These are phyloP conservation scores for Hydrocynus forskahlii DNA, from an alignment of 2,797 vertebrate species.

Conservation along the genomic window DNA sequence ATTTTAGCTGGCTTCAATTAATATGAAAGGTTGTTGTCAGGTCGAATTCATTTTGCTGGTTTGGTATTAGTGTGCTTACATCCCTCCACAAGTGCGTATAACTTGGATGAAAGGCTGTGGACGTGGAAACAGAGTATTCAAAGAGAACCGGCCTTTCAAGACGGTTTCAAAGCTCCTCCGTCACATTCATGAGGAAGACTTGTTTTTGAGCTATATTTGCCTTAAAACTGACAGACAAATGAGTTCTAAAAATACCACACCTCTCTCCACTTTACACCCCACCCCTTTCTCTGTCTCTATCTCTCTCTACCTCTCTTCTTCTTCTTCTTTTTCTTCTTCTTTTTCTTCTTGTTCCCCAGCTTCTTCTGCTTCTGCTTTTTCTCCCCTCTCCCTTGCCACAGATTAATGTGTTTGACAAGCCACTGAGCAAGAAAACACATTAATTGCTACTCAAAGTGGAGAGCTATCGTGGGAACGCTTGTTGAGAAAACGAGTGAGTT, in stretches of 20 bases:
- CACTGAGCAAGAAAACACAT: conserved; percentile 80
- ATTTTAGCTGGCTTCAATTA: neutral
- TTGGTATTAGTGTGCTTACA: neutral
- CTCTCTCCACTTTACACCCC: conserved; percentile 13
- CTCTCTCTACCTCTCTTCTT: neutral
- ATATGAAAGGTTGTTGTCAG: neutral
- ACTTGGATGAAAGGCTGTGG: neutral
- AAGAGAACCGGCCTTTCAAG: neutral
- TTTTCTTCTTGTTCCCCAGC: neutral
- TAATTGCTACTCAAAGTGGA: conserved; percentile 80
- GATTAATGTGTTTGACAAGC: conserved; percentile 80
- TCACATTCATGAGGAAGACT: neutral
- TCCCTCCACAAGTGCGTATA: neutral
- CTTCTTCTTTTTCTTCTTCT: conserved; percentile 19
- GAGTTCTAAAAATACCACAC: conserved; percentile 33
- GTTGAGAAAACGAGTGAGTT: conserved; percentile 71
- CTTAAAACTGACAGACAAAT: conserved; percentile 39
- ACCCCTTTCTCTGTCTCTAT: neutral
- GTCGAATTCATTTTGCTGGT: neutral
- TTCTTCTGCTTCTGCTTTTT: conserved; percentile 38
- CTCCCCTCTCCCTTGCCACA: conserved; percentile 63
- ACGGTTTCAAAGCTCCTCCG: neutral
- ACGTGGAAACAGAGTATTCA: neutral
- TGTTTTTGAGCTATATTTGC: conserved; percentile 9
- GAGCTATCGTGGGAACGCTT: conserved; percentile 76